Base-by-base conservation (phyloP, 2,113 vertebrate genomes). In the Nycticebus coucang region DNA sequence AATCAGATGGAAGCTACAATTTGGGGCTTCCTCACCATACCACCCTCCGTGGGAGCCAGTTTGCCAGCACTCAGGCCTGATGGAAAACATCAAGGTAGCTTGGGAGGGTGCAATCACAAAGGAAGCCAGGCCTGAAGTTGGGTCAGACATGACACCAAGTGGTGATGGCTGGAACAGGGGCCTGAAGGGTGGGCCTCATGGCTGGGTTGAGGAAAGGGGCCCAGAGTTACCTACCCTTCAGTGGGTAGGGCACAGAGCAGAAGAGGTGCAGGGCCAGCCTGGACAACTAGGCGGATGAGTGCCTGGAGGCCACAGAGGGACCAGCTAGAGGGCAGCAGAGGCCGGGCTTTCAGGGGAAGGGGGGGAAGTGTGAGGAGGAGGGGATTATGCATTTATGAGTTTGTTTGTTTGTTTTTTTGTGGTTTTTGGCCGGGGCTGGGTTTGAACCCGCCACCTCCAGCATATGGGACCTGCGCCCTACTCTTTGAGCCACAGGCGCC, bases 21-120 rank as follows among this genome's bases (percentile, higher is more conserved):
- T 50, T 18, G 15, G 72, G 78, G 33, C 30, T 77, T 53, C 53
- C 33, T 2, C 2, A 1, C 7, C 15, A 0, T 1, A 1, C 7
- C 15, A 0, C 0, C 15, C 30, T 8, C 10, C 37, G 19, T 2
- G 24, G 14, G 24, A 87, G 71, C 21, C 69, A n/a, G 60, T 59
- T 64, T 50, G 13, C 35, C 30, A 66, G 59, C 37, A 10, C 21
- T 60, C 26, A 1, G 35, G 35, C 41, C 59, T 62, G 17, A 21
- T 3, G 62, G 41, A 30, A 59, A 50, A 80, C 28, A 5, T 50
- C 18, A 7, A 57, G 18, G 7, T 19, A 33, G 30, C 35, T 37
- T 11, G 28, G 69, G 41, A 71, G 74, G 19, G 28, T 82, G 33
- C 28, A 60, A n/a, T 17, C 45, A 15, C 41, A 9, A 13, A 55